Evolutionary conservation across 2,888 invertebrate species (phyloP).

Genomic region (Agonopterix arenella): DNA sequence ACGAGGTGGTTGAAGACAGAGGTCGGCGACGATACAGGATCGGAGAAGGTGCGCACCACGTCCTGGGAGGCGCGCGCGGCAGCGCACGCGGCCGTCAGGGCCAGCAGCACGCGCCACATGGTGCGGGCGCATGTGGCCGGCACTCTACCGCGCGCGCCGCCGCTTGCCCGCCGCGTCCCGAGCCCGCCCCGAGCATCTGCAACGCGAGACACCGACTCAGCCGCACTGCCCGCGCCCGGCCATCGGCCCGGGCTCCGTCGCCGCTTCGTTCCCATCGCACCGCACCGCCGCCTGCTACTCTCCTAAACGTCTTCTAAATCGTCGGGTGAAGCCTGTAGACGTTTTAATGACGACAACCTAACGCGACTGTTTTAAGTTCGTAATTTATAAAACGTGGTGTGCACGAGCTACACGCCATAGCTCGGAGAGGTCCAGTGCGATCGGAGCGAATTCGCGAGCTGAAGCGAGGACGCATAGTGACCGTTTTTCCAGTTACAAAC

Average conservation of each 20-base stretch:
- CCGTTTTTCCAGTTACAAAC: conserved; percentile 46
- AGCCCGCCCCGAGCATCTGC: conserved; percentile 65
- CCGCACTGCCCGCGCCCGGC: conserved; percentile 52
- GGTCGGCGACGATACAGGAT: conserved; percentile 77
- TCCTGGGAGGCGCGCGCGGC: conserved; percentile 77
- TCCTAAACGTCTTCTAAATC: conserved; percentile 30
- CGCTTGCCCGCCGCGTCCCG: conserved; percentile 51
- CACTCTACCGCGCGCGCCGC: conserved; percentile 59
- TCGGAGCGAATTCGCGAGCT: conserved; percentile 66
- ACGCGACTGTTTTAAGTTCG: conserved; percentile 27
- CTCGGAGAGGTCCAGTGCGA: conserved; percentile 73
- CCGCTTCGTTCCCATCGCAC: conserved; percentile 67
- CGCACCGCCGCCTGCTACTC: conserved; percentile 53
- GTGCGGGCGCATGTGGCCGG: conserved; percentile 71
- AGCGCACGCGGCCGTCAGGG: conserved; percentile 74
- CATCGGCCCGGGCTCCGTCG: conserved; percentile 34
- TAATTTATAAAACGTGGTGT: conserved; percentile 33
- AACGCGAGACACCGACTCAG: conserved; percentile 72
- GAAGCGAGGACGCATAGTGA: conserved; percentile 53
- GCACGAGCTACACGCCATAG: conserved; percentile 49
- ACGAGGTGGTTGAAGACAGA: conserved; percentile 92
- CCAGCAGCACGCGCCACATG: conserved; percentile 77
- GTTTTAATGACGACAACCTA: conserved; percentile 35
- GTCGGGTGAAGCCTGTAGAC: conserved; percentile 38
- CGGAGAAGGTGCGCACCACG: conserved; percentile 83